These are phyloP conservation scores for Drosophila engyochracea DNA, from an alignment of 2,888 invertebrate species.

Conservation along the genomic window DNA sequence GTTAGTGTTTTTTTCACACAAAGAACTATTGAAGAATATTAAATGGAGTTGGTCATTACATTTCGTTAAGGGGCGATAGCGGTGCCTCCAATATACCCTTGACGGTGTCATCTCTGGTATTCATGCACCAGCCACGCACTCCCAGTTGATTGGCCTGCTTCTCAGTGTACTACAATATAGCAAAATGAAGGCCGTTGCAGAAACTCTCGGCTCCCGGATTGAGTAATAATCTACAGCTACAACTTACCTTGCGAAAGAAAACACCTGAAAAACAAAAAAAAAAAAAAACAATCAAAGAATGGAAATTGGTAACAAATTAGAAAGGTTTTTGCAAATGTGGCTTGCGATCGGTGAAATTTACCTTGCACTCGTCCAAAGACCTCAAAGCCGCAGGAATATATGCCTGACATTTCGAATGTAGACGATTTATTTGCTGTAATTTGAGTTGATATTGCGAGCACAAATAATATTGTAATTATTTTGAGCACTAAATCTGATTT, in stretches of 20 bases:
- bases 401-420: slow-evolving; percentile 21
- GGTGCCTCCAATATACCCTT: slow-evolving; percentile 88
- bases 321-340: slow-evolving; percentile 19
- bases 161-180: slow-evolving; percentile 87
- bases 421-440: slow-evolving; percentile 34
- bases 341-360: slow-evolving; percentile 41
- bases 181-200: slow-evolving; percentile 1
- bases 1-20: slow-evolving; percentile 9
- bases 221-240: background rate
- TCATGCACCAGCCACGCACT: slow-evolving; percentile 89
- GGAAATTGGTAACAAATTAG: slow-evolving; percentile 6
- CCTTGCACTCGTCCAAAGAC: slow-evolving; percentile 83
- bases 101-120: slow-evolving; percentile 88
- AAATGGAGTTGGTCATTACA: slow-evolving; percentile 82
- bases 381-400: slow-evolving; percentile 76
- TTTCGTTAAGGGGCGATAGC: slow-evolving; percentile 86
- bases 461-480: slow-evolving; percentile 20
- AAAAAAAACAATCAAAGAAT: background rate
- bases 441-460: slow-evolving; percentile 10
- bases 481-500: slow-evolving; percentile 49
- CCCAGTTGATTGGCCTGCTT: slow-evolving; percentile 87
- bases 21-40: slow-evolving; percentile 1
- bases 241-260: slow-evolving; percentile 83
- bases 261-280: slow-evolving; percentile 71
- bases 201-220: background rate